A percentile compares a stretch with the other conserved stretches of the same genome.
Evolutionary conservation across 2,888 invertebrate genomes (phyloP).

Genomic region (Eristalinus sepulchralis): DNA sequence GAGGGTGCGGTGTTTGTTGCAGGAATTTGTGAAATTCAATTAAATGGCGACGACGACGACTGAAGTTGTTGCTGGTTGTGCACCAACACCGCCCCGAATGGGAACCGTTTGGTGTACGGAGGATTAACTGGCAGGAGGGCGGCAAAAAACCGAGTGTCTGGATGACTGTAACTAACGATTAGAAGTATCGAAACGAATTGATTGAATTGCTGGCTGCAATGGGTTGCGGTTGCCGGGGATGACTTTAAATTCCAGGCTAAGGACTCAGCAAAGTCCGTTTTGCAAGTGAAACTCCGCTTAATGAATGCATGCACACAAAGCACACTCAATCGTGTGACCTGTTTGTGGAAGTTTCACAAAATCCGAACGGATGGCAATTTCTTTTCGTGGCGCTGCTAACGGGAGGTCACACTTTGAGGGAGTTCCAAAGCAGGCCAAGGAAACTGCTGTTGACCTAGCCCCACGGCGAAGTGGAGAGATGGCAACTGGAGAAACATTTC

Average conservation of each 20-base stretch:
- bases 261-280: not conserved
- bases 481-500: too few relatives aligned
- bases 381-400: not conserved
- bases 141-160: constrained; percentile 1
- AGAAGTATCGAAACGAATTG: not conserved
- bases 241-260: not conserved
- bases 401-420: not conserved
- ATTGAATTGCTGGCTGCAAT: not conserved
- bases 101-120: constrained; percentile 45
- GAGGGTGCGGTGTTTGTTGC: not conserved
- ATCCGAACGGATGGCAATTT: not conserved
- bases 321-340: not conserved
- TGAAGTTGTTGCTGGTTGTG: constrained; percentile 46
- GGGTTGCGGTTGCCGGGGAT: not conserved
- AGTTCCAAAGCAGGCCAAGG: too few relatives aligned
- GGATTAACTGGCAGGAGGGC: constrained; percentile 48
- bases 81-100: constrained; percentile 43
- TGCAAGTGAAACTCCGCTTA: too few relatives aligned
- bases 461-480: too few relatives aligned
- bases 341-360: not conserved
- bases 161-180: not conserved
- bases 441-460: too few relatives aligned
- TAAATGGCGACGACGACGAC: constrained; percentile 42
- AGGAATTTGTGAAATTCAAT: constrained; percentile 62
- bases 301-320: too few relatives aligned